Conservation (phyloP, 2,797 vertebrate genomes). For the Oceanodroma leucorhoa region DNA sequence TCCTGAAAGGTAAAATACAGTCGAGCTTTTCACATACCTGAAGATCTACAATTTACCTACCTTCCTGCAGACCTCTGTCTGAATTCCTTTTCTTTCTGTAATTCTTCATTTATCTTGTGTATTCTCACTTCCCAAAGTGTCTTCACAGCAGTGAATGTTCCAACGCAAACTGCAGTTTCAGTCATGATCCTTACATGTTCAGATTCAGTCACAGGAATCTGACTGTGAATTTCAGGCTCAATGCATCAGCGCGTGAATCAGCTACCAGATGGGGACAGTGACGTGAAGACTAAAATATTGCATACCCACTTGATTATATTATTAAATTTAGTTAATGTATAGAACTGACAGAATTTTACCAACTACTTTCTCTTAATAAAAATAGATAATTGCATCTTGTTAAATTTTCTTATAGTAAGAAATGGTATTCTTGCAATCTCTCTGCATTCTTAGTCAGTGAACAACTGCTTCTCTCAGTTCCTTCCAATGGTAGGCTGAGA, state of each 20-base stretch:
- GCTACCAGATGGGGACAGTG: background rate
- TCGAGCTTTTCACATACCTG: background rate
- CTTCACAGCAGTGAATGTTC: conserved; percentile 85
- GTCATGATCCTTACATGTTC: conserved; percentile 75
- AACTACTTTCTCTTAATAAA: background rate
- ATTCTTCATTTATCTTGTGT: conserved; percentile 79
- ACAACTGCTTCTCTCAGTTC: background rate
- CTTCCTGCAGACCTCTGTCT: conserved; percentile 68
- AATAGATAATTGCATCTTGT: background rate
- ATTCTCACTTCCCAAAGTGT: conserved; percentile 92
- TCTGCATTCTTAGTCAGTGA: background rate
- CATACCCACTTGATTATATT: background rate
- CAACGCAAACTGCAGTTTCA: conserved; percentile 72
- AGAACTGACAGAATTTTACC: background rate
- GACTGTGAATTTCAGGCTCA: background rate
- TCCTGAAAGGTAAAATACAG: background rate
- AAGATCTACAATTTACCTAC: conserved; percentile 7
- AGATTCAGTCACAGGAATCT: background rate
- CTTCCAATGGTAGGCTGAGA: background rate
- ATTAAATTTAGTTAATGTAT: background rate
- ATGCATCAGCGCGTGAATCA: background rate
- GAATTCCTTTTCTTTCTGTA: conserved; percentile 76
- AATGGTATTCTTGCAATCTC: background rate
- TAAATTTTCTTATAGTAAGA: background rate
- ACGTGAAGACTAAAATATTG: background rate